Base-by-base conservation (phyloP, 2,113 vertebrate genomes). In the Centropus unirufus region DNA sequence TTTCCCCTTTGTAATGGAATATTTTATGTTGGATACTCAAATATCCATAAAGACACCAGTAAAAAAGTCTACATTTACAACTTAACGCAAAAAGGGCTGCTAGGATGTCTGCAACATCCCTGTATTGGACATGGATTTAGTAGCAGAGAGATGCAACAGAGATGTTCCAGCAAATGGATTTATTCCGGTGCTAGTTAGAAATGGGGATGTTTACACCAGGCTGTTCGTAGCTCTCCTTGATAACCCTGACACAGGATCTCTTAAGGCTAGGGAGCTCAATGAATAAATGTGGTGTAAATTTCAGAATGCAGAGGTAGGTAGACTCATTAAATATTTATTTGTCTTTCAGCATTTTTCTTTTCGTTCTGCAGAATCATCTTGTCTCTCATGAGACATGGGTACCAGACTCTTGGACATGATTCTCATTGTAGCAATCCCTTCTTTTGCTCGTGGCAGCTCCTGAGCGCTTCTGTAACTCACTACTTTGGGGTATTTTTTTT, bases 1-100 rank as follows among this genome's bases (percentile, higher is more conserved):
- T 87, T 95, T 94, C 83, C 73, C 58, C 73, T 93, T 94, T 93
- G 90, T 94, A 96, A 92, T 94, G 92, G 73, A 95, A 92, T 95
- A 96, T 94, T 97, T 97, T 96, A 96, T 93, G 92, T 76, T 64
- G 69, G 80, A 94, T 95, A 93, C 83, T 96, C 94, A 96, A 93
- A 68, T 93, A 91, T 83, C 95, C 89, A 95, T 96, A 94, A 96
- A 96, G 93, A 59, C 68, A 72, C 85, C 12, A 89, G 92, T 95
- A 87, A 94, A 95, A 85, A 92, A 92, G 85, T 64, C 94, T 88
- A 29, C 76, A 61, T 92, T 96, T 95, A 92, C 72, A 96, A 26
- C 29, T 4, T 75, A 78, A 63, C 0, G 1, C 85, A 47, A 42
- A 68, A 84, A 90, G 66, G 44, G 66, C 68, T 94, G 44, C 80